phyloP scores from a whole-genome alignment of 2,888 invertebrate species.

The Acleris holmiana region DNA sequence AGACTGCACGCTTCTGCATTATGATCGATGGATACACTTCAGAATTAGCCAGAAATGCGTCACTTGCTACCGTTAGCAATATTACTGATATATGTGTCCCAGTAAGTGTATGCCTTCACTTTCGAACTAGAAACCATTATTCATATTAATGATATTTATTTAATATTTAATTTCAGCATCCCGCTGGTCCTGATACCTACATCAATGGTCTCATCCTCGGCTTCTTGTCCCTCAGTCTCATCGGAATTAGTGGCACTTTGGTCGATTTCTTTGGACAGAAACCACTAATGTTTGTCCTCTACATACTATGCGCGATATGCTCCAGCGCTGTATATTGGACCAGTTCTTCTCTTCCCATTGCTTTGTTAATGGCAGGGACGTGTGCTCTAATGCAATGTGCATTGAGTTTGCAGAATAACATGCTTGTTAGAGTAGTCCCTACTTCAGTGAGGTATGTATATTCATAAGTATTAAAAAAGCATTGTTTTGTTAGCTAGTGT shows the following conservation, averaged over 20 bases:
- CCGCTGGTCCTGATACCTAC: conserved; percentile 58
- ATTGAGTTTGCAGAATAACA: conserved; percentile 53
- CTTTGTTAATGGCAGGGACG: conserved; percentile 54
- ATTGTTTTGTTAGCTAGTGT: background rate
- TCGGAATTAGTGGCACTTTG: conserved; percentile 49
- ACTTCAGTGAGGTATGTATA: conserved; percentile 57
- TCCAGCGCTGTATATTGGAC: conserved; percentile 57
- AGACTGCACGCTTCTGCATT: conserved; percentile 52
- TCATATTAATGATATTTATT: no score
- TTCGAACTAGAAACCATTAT: background rate
- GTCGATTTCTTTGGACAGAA: conserved; percentile 54
- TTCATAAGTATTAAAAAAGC: background rate
- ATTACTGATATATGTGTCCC: conserved; percentile 51
- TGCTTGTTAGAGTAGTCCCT: conserved; percentile 59
- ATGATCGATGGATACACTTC: conserved; percentile 56
- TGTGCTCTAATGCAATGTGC: conserved; percentile 58
- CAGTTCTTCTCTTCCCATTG: conserved; percentile 54
- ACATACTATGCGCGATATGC: conserved; percentile 49
- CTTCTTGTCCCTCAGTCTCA: conserved; percentile 48
- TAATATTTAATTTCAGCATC: conserved; percentile 51
- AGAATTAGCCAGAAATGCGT: conserved; percentile 35
- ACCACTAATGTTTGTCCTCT: conserved; percentile 48
- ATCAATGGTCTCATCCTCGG: conserved; percentile 57
- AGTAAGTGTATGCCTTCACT: conserved; percentile 45
- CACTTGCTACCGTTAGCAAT: conserved; percentile 16